Conservation (phyloP, 1,140 invertebrate species). For the Drosophila gunungcola region DNA sequence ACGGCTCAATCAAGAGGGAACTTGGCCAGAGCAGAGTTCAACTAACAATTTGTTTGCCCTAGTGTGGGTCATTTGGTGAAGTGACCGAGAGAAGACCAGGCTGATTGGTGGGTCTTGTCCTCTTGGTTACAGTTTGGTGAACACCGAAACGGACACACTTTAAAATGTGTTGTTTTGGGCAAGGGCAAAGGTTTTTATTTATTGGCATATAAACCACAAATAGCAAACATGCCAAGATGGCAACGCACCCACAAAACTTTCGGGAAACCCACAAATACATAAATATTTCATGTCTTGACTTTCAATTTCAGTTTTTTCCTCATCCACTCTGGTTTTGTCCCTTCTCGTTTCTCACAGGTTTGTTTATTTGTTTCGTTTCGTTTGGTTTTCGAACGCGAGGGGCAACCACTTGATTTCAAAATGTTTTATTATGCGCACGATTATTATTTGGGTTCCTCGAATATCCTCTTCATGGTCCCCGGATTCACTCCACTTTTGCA, state of each 20-base stretch:
- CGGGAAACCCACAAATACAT: conserved; percentile 61
- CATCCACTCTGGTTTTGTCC: conserved; percentile 31
- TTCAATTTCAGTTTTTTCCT: conserved; percentile 71
- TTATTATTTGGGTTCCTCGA: conserved; percentile 71
- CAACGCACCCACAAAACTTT: conserved; percentile 62
- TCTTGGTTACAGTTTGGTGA: conserved; percentile 58
- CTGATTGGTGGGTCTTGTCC: conserved; percentile 22
- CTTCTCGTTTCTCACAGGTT: conserved; percentile 57
- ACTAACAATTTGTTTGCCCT: conserved; percentile 62
- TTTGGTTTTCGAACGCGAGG: conserved; percentile 39
- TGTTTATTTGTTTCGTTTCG: conserved; percentile 61
- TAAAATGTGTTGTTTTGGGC: conserved; percentile 60
- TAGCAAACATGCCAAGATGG: conserved; percentile 73
- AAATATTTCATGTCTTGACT: conserved; percentile 82
- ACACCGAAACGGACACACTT: conserved; percentile 53
- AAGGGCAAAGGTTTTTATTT: conserved; percentile 77
- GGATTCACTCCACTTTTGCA: conserved; percentile 32
- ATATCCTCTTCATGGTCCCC: conserved; percentile 27
- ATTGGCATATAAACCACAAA: conserved; percentile 82
- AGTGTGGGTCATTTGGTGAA: conserved; percentile 59
- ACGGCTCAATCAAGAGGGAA: conserved; percentile 71
- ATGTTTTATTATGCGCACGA: conserved; percentile 81
- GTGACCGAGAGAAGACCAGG: conserved; percentile 12
- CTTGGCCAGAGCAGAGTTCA: conserved; percentile 57
- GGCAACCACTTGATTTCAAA: conserved; percentile 73